A percentile compares a stretch with the other conserved stretches of the same genome.
Conservation (phyloP, 2,888 invertebrate species). For the Lycaena phlaeas region DNA sequence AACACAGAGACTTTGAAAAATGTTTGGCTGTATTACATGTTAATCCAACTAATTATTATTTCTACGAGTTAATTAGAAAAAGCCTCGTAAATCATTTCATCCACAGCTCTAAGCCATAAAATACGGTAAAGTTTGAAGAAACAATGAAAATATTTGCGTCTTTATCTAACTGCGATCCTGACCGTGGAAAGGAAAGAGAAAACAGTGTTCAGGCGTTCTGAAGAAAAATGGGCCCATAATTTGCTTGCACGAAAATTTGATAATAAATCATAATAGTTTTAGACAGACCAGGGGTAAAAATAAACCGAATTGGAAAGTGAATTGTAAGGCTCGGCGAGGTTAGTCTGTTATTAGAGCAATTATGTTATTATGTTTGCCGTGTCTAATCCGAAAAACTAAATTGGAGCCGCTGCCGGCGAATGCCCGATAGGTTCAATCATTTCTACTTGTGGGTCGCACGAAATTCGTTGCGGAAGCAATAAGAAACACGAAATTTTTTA, state of each 20-base stretch:
- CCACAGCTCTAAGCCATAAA: constrained; percentile 41
- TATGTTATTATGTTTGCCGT: constrained; percentile 73
- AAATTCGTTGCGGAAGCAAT: constrained; percentile 73
- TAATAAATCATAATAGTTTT: constrained; percentile 73
- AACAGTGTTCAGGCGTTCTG: constrained; percentile 31
- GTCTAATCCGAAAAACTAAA: constrained; percentile 73
- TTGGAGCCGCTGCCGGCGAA: constrained; percentile 71
- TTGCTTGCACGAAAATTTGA: constrained; percentile 72
- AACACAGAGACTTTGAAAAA: constrained; percentile 47
- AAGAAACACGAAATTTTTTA: constrained; percentile 68
- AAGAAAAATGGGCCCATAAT: constrained; percentile 60
- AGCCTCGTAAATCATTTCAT: constrained; percentile 56
- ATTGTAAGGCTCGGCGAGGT: constrained; percentile 67
- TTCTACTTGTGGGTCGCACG: constrained; percentile 68
- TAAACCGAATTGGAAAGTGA: constrained; percentile 73
- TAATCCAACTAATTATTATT: constrained; percentile 60
- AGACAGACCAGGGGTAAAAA: constrained; percentile 61
- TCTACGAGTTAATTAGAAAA: constrained; percentile 60
- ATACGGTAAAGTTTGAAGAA: constrained; percentile 50
- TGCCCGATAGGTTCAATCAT: constrained; percentile 69
- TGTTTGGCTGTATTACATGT: constrained; percentile 42
- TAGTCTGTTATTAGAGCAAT: constrained; percentile 70
- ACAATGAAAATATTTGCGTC: constrained; percentile 44
- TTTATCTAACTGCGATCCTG: constrained; percentile 34
- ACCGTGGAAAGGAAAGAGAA: constrained; percentile 42